These are phyloP conservation scores for Pogonomyrmex barbatus DNA, from an alignment of 1,140 invertebrate genomes.

Conservation along the genomic window DNA sequence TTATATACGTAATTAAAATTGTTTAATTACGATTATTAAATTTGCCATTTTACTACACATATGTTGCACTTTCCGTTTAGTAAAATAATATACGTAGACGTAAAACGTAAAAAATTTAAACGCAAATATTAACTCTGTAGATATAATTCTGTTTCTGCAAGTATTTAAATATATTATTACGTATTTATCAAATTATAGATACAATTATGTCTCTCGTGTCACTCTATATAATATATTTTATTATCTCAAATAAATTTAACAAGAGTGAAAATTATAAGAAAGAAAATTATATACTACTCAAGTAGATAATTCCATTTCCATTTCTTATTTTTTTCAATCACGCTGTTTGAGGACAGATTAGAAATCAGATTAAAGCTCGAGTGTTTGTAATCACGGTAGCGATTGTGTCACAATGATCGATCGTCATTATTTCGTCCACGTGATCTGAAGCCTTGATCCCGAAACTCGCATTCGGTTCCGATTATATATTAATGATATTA, in stretches of 20 bases:
- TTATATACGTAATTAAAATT: conserved; percentile 20
- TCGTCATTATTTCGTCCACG: conserved; percentile 8
- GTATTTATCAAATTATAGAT: conserved; percentile 1
- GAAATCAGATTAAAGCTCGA: neutral
- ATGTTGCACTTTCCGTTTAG: neutral
- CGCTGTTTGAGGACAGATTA: neutral
- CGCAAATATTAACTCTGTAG: neutral
- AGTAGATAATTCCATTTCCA: neutral
- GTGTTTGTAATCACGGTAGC: neutral
- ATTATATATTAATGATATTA: conserved; percentile 44
- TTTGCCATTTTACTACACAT: neutral
- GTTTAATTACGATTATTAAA: conserved; percentile 48
- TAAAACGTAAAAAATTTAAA: conserved; percentile 41
- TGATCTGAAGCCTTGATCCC: neutral
- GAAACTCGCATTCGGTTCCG: neutral
- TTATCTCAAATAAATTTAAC: neutral
- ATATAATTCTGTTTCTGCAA: conserved; percentile 17
- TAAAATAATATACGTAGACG: conserved; percentile 26
- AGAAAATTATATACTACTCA: neutral
- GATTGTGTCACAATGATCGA: neutral
- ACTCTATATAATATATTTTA: neutral
- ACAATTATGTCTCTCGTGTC: conserved; percentile 9
- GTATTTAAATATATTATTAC: conserved; percentile 3
- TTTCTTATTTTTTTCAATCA: neutral
- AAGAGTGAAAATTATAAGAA: neutral